phyloP scores from a whole-genome alignment of 2,888 invertebrate genomes.

The Drosophila trichaetosa region DNA sequence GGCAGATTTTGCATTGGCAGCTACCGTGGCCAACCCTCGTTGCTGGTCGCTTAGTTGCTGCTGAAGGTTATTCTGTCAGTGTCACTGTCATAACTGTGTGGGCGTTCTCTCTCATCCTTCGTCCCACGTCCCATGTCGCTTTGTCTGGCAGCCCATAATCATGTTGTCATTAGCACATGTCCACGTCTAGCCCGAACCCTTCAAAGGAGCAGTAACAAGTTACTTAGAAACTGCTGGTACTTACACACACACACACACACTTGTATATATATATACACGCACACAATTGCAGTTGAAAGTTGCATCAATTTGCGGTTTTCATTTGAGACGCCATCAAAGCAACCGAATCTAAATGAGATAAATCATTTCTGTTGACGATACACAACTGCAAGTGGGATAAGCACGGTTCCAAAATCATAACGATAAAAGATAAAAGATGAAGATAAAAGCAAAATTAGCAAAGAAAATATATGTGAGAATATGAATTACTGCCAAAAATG shows the following conservation, averaged over 20 bases:
- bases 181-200: conserved; percentile 35
- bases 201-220: conserved; percentile 18
- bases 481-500: no score
- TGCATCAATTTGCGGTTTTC: conserved; percentile 37
- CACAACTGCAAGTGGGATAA: not conserved
- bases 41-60: conserved; percentile 14
- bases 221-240: conserved; percentile 20
- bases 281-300: conserved; percentile 37
- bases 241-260: conserved; percentile 46
- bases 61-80: conserved; percentile 49
- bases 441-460: no score
- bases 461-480: no score
- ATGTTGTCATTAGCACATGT: conserved; percentile 74
- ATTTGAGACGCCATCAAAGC: conserved; percentile 24
- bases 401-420: not conserved
- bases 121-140: conserved; percentile 32
- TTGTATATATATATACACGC: conserved; percentile 2
- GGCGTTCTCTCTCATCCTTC: conserved; percentile 55
- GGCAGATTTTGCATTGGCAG: conserved; percentile 32
- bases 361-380: not conserved
- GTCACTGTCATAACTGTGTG: conserved; percentile 74
- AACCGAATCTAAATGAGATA: conserved; percentile 1
- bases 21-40: conserved; percentile 43
- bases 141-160: conserved; percentile 66
- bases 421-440: not conserved